Evolutionary conservation across 1,140 invertebrate species (phyloP), one percentile per base, ranked within the genome.

Genomic region (Palaemon carinicauda): DNA sequence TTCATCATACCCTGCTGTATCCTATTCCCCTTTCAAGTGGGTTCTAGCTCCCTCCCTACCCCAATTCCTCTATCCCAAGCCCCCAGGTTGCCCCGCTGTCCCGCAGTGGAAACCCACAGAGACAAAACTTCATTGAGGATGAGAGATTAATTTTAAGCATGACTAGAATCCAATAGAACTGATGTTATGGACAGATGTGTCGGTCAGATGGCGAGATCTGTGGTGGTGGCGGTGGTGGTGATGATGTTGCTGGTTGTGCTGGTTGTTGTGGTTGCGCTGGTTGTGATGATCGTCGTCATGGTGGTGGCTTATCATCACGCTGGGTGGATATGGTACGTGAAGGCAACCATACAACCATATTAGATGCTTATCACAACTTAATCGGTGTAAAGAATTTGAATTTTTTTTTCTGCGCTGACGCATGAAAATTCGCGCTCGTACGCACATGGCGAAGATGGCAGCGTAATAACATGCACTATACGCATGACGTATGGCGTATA

Each of bases 71-170:
- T 0, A 21, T 5, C 27, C n/a, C 27, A 1, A 21, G 3, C 53
- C 54, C 53, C 53, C 52, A 60, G 79, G 56, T 54, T 33, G 31
- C 50, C n/a, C n/a, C 24, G 24, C 15, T 21, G 29, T 41, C 60
- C 51, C 29, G 73, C 41, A 82, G 41, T 27, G 56, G 19, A 27
- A 51, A 73, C 80, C 65, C 80, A 50, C 65, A 82, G 80, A 82
- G 65, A 81, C 80, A 81, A 60, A 71, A 73, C 65, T 69, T 65
- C 51, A 82, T 82, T 82, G 80, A 82, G 60, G 80, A 82, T 82
- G 80, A 82, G 80, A 73, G 80, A 82, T 82, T 82, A 82, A 82
- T 82, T 82, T 82, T 65, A 82, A 73, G 80, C 80, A 50, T 82
- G 80, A 82, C 60, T 71, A 82, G 50, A 60, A 82, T 71, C 80